Conservation (phyloP, 2,888 invertebrate genomes). For the Eubasilissa splendida region DNA sequence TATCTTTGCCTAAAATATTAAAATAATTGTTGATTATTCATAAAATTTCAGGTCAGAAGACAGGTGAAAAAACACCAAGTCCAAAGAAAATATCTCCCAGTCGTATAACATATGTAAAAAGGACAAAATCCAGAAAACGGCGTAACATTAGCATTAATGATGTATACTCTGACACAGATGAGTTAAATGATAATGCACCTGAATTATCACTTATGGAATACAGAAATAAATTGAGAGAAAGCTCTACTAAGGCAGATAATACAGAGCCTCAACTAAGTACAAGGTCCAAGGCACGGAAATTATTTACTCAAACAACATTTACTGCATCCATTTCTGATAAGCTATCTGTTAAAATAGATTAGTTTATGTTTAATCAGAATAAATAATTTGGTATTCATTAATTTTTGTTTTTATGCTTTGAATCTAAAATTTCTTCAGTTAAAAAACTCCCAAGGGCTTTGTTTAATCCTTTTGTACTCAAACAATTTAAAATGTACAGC, state of each 20-base stretch:
- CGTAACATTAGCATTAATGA: background rate
- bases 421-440: too few relatives aligned
- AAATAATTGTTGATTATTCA: background rate
- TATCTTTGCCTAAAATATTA: too few relatives aligned
- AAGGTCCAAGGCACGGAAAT: constrained; percentile 29
- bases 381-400: background rate
- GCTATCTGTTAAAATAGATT: background rate
- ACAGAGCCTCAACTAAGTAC: background rate
- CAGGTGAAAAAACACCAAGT: background rate
- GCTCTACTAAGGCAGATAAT: background rate
- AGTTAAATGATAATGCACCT: constrained; percentile 13
- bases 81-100: constrained; percentile 13
- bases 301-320: constrained; percentile 38
- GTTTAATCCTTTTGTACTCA: too few relatives aligned
- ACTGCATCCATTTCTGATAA: constrained; percentile 28
- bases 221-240: constrained; percentile 20
- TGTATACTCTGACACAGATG: constrained; percentile 29
- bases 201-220: constrained; percentile 26
- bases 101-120: constrained; percentile 4
- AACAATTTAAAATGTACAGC: too few relatives aligned
- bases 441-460: too few relatives aligned
- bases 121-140: background rate
- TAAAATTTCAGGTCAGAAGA: background rate
- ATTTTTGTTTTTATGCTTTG: background rate
- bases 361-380: background rate